Percentiles rank a stretch among this genome's conserved stretches.
phyloP scores from a whole-genome alignment of 1,140 invertebrate species.

The Zaprionus lachaisei region DNA sequence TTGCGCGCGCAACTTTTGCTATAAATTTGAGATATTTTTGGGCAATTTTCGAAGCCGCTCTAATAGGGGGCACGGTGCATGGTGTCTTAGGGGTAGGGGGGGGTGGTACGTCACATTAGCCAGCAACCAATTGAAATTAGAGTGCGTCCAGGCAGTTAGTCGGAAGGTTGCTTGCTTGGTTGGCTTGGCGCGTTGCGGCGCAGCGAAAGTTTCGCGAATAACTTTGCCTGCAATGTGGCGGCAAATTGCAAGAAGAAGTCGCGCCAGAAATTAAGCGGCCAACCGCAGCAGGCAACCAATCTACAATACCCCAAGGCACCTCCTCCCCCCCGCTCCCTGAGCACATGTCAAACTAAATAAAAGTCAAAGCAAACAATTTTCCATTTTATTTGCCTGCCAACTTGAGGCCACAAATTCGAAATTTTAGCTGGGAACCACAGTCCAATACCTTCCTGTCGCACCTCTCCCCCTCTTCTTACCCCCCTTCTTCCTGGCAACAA shows the following conservation, averaged over 20 bases:
- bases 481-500: background rate
- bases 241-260: constrained; percentile 70
- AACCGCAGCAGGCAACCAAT: constrained; percentile 46
- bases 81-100: too few relatives aligned
- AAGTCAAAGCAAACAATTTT: constrained; percentile 68
- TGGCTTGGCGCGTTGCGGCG: constrained; percentile 9
- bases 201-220: constrained; percentile 31
- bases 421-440: constrained; percentile 34
- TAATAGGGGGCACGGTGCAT: background rate
- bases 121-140: constrained; percentile 74
- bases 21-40: constrained; percentile 55
- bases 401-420: constrained; percentile 55
- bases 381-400: constrained; percentile 68
- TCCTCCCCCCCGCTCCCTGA: background rate
- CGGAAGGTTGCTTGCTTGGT: background rate
- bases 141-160: constrained; percentile 14
- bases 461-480: background rate
- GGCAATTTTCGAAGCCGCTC: background rate
- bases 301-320: background rate
- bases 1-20: constrained; percentile 59
- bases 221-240: constrained; percentile 72
- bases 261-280: constrained; percentile 71
- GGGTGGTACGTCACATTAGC: constrained; percentile 64
- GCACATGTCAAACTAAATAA: constrained; percentile 67
- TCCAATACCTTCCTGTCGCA: background rate